Evolutionary conservation across 2,888 invertebrate genomes (phyloP), one percentile per base, ranked within the genome.

Genomic region (Ophion slaviceki): DNA sequence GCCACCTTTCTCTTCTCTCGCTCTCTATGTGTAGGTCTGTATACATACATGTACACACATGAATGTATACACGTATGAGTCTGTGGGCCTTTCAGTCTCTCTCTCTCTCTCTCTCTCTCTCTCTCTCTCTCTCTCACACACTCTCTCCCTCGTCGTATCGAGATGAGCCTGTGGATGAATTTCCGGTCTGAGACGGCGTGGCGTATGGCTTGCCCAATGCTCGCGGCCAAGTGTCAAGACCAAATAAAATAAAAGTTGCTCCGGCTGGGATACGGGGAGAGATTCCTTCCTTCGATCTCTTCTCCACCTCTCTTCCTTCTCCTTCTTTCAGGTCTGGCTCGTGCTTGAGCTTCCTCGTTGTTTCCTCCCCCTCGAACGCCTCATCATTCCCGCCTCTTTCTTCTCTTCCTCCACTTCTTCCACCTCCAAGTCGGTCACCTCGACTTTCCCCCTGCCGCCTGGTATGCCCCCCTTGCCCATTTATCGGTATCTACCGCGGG

Each of bases 201-300:
- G 75, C 82, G 82, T 81, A 78, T 85, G 80, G 77, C 70, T 72
- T 57, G 61, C 67, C 47, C 77, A 72, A 85, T 90, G 90, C 90
- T 90, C 92, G 83, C 92, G 90, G 88, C 92, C 88, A 91, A 91
- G 91, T 91, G 91, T 92, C 92, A 90, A 91, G 88, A 79, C 80
- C 91, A 91, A 92, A 92, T 92, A 93, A 93, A 92, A 92, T 91
- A 92, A 92, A 92, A 92, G 89, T 90, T 89, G 90, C 47, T 66
- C 47, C 67, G 68, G 70, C 80, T 59, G 45, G 45, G 32, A 59
- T 45, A 68, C 53, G 64, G 61, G 57, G 68, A 82, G 72, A 77
- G 62, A 40, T 82, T 78, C 79, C 79, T 64, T 82, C 68, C 70
- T 62, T 85, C 67, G 66, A 53, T 79, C 75, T 75, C 45, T 66